Evolutionary conservation across 2,888 invertebrate genomes (phyloP).

Genomic region (Oxyscelio sp.): DNA sequence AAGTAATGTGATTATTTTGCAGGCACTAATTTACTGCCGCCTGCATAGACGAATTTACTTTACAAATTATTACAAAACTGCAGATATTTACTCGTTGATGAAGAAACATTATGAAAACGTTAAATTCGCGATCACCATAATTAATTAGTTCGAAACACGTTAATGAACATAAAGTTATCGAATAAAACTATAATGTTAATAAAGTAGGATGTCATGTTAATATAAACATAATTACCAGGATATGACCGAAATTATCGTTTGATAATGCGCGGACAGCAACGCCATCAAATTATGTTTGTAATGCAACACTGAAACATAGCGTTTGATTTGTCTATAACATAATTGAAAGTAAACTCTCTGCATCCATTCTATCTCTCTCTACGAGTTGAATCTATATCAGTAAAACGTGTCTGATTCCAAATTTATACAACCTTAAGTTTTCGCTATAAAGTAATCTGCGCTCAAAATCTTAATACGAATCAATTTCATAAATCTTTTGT

Average conservation of each 20-base stretch:
- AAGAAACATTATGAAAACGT: no score
- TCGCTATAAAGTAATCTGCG: not conserved
- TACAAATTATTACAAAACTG: no score
- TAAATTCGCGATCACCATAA: no score
- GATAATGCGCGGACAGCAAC: not conserved
- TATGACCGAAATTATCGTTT: not conserved
- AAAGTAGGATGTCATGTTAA: not conserved
- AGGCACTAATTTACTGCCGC: no score
- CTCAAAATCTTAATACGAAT: slow-evolving; percentile 1
- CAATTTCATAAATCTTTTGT: slow-evolving; percentile 5
- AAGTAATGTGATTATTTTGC: no score
- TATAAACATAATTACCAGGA: not conserved
- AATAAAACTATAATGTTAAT: no score
- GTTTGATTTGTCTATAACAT: not conserved
- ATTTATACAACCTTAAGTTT: not conserved
- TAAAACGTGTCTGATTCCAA: not conserved
- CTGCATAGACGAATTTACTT: no score
- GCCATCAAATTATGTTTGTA: not conserved
- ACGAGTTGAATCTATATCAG: no score
- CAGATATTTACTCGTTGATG: no score
- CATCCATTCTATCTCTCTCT: no score
- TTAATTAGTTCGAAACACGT: no score
- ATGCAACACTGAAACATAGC: not conserved
- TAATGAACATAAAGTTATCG: no score
- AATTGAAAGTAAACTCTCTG: not conserved